Evolutionary conservation across 1,140 invertebrate genomes (phyloP), one percentile per base, ranked within the genome.

Genomic region (honey bee (Apis mellifera)): DNA sequence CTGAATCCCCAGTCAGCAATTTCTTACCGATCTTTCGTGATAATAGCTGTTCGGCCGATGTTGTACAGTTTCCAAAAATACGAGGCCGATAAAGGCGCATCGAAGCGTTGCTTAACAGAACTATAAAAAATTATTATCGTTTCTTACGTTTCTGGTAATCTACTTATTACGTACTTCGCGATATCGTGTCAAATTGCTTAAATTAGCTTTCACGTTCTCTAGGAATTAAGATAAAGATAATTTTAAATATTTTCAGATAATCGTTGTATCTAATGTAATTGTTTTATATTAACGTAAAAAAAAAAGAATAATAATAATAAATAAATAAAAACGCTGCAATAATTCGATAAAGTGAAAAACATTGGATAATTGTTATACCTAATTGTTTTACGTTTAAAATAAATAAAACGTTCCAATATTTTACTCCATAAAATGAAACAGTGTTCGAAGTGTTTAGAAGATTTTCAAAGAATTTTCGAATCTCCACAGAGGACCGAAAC

Each of bases 61-160:
- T 17, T 54, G 3, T 23, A n/a, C 17, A 55, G 21, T 8, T 11
- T 5, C n/a, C 15, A 26, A 42, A 72, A 57, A 72, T 42, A 79
- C 42, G 12, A 9, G 52, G 42, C 54, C 21, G 9, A 70, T 48
- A 55, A 64, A n/a, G n/a, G 52, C 77, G 57, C 57, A 54, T 68
- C 19, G 15, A 13, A n/a, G 2, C 4, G 57, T 78, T 78, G 66
- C 77, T 70, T 70, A 69, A 78, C 3, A 12, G 12, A 11, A 13
- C 9, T 12, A 71, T 42, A 71, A 70, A 54, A 69, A 57, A 17
- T 26, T 9, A 57, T 72, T 79, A 79, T 57, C 68, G n/a, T 42
- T n/a, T 15, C 54, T 52, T 52, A 79, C 48, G 59, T 62, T 62
- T 32, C 12, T 48, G 11, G 55, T 50, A 60, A 74, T 74, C 71